Evolutionary conservation across 2,888 invertebrate species (phyloP).

Genomic region (Autographa gamma): DNA sequence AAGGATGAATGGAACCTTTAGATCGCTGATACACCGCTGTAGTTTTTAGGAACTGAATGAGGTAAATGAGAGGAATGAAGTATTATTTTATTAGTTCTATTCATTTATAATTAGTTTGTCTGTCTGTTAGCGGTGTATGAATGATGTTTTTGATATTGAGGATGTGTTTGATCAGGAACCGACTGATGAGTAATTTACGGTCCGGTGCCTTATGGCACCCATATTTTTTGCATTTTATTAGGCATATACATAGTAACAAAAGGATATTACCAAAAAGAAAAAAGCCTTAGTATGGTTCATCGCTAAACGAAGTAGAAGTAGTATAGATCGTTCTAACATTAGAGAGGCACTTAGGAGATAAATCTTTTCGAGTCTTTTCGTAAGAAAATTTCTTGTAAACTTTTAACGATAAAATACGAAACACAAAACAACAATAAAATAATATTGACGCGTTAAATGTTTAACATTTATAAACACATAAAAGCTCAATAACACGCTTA

Average conservation of each 20-base stretch:
- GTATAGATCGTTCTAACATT: too few species aligned
- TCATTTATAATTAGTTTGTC: not conserved
- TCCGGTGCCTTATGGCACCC: not conserved
- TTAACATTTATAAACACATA: constrained; percentile 4
- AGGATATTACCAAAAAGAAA: not conserved
- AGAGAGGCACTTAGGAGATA: too few species aligned
- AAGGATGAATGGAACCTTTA: constrained; percentile 58
- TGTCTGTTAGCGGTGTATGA: not conserved
- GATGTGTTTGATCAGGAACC: not conserved
- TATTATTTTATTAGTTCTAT: constrained; percentile 8
- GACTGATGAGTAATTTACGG: not conserved
- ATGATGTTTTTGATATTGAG: not conserved
- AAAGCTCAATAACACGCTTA: constrained; percentile 3
- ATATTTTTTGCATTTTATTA: not conserved
- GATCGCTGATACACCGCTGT: constrained; percentile 46
- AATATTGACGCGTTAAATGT: not conserved
- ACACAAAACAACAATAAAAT: constrained; percentile 4
- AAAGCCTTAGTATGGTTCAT: not conserved
- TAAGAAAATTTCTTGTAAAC: not conserved
- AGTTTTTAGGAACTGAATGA: constrained; percentile 44
- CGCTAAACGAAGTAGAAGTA: too few species aligned
- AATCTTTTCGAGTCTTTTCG: not conserved
- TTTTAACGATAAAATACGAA: not conserved
- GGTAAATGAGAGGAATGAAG: constrained; percentile 22
- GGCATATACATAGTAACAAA: not conserved